Base-by-base conservation (phyloP, 2,113 vertebrate species). In the Nannospalax galili region DNA sequence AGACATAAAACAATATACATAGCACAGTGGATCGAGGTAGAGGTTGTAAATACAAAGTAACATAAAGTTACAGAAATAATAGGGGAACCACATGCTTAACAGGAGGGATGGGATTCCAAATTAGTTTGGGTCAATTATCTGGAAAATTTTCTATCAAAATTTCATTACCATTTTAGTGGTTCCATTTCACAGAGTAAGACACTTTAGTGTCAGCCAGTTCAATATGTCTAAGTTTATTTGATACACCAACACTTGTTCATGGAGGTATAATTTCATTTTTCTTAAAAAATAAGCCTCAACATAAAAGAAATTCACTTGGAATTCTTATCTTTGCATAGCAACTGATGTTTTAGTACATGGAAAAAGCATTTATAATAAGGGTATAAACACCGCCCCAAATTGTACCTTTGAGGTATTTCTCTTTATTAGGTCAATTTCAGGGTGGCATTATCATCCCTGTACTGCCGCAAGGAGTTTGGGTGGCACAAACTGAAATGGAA, bases 401-500 rank as follows among this genome's bases (percentile, higher is more conserved):
- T 79, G 45, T 60, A 86, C 79, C 96, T 95, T 97, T 75, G 1
- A 78, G 92, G 52, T 79, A 0, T 96, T 98, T 92, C 86, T 96
- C 60, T 80, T 0, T 92, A 69, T 85, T 96, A 96, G 70, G 26
- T 93, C 97, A 90, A 70, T 94, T 6, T 94, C 87, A 96, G 92
- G 93, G 97, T 96, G 94, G 97, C 92, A 92, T 97, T 97, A 95
- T 96, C 90, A 93, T 20, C 52, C 22, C 77, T 88, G 75, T 56
- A 93, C 28, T 0, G 65, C 96, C 97, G 42, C 40, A 89, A 93
- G 88, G 90, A 97, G 62, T 95, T 98, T 89, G 45, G 77, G 67
- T 95, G 92, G 91, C 93, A 96, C 92, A 96, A 84, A 93, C 5
- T 96, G 94, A 98, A 97, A 97, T 77, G 82, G 37, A 73, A 96